These are phyloP conservation scores for Pycnomerus fuliginosus DNA, from an alignment of 2,888 invertebrate species.

Conservation along the genomic window DNA sequence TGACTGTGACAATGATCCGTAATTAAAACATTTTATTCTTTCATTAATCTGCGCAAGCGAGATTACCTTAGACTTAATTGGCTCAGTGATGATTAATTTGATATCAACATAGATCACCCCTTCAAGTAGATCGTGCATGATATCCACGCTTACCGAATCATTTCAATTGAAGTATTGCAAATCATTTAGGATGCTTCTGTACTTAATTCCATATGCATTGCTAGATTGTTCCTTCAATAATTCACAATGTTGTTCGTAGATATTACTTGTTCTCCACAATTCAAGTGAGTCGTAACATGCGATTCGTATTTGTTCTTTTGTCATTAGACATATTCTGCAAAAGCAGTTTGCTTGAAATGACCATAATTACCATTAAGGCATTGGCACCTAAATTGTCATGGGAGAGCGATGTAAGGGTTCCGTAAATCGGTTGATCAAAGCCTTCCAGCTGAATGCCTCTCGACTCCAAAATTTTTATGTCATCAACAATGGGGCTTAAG, in stretches of 20 bases:
- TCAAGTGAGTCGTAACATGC: no score
- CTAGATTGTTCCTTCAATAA: no score
- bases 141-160: background rate
- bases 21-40: background rate
- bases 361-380: no score
- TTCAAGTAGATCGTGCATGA: background rate
- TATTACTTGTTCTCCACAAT: no score
- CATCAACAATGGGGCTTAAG: no score
- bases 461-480: background rate
- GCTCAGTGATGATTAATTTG: background rate
- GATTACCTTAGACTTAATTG: background rate
- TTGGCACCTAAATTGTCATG: background rate
- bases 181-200: background rate
- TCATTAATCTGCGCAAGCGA: background rate
- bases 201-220: background rate
- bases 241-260: no score
- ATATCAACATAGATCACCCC: background rate
- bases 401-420: background rate
- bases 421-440: background rate
- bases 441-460: background rate
- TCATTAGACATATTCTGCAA: no score
- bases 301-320: no score
- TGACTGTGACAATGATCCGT: no score
- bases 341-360: no score
- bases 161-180: background rate